Evolutionary conservation across 2,888 invertebrate genomes (phyloP).

Genomic region (Tetranychus truncatus): DNA sequence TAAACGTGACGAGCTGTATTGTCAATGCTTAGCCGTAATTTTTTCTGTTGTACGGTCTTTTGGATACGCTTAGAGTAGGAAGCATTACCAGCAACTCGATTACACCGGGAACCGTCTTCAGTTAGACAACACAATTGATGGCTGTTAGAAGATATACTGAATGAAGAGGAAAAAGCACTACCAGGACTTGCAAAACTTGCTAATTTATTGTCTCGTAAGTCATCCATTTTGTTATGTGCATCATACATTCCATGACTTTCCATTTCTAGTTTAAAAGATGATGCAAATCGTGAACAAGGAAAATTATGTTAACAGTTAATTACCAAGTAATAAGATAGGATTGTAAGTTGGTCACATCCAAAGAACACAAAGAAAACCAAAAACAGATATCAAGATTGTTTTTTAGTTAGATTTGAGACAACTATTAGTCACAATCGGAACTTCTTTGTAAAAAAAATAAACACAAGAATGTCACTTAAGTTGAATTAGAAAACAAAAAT

Average conservation of each 20-base stretch:
- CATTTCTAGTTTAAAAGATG: not conserved
- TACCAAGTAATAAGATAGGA: too few species aligned
- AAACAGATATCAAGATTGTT: too few species aligned
- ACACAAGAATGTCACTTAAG: too few species aligned
- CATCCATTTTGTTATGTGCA: not conserved
- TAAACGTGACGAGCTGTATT: constrained; percentile 62
- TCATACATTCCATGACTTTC: not conserved
- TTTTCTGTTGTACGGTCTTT: constrained; percentile 52
- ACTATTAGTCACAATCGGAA: too few species aligned
- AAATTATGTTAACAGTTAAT: too few species aligned
- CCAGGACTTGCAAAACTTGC: not conserved
- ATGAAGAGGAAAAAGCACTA: not conserved
- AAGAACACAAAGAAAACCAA: too few species aligned
- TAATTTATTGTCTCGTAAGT: not conserved
- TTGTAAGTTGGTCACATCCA: too few species aligned
- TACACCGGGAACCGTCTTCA: constrained; percentile 60
- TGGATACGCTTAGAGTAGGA: constrained; percentile 91
- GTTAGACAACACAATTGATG: constrained; percentile 60
- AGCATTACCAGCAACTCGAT: constrained; percentile 74
- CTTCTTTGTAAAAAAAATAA: too few species aligned
- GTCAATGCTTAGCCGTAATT: constrained; percentile 18
- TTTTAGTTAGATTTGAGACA: too few species aligned
- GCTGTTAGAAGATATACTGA: not conserved
- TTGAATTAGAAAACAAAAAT: too few species aligned
- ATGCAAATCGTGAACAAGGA: too few species aligned